Conservation (phyloP, 2,888 invertebrate species). For the Agrochola lychnidis region DNA sequence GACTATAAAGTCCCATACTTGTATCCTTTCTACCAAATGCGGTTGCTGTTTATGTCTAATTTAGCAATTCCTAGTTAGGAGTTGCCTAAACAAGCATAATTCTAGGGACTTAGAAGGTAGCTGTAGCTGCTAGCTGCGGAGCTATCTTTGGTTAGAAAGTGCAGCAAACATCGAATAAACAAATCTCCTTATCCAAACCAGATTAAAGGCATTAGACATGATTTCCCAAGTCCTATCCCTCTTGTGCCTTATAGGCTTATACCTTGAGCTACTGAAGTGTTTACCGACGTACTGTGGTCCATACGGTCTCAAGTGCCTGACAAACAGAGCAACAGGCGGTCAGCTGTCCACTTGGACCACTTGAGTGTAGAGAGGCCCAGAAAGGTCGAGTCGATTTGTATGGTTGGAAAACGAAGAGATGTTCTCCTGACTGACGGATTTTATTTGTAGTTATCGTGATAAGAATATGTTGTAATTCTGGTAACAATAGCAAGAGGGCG, state of each 20-base stretch:
- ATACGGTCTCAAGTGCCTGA: constrained; percentile 32
- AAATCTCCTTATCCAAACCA: neutral
- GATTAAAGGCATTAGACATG: constrained; percentile 6
- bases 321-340: constrained; percentile 25
- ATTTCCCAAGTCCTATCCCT: neutral
- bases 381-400: constrained; percentile 5
- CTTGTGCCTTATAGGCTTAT: neutral
- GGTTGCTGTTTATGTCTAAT: neutral
- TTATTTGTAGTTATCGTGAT: neutral
- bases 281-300: constrained; percentile 31
- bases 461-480: neutral
- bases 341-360: constrained; percentile 34
- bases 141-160: too few species aligned
- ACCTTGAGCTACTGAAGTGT: constrained; percentile 19
- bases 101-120: neutral
- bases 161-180: neutral
- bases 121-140: neutral
- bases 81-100: neutral
- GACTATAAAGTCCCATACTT: neutral
- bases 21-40: neutral
- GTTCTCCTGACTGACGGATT: neutral
- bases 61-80: neutral
- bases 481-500: neutral
- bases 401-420: neutral
- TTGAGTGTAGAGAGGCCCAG: constrained; percentile 1